phyloP scores from a whole-genome alignment of 2,888 invertebrate genomes.

The Anthoptus insignis region DNA sequence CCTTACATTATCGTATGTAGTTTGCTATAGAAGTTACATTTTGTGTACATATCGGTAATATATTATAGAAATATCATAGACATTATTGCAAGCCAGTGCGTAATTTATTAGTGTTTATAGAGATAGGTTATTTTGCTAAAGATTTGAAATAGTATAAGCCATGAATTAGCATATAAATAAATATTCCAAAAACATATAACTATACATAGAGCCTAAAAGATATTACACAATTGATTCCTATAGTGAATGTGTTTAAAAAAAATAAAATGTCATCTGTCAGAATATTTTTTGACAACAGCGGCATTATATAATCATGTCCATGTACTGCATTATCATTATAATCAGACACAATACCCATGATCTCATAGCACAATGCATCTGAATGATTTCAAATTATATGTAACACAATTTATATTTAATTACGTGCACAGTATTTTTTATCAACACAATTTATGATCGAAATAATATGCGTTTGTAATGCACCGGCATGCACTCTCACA shows the following conservation, averaged over 20 bases:
- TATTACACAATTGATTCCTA: too few species aligned
- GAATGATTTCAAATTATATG: conserved; percentile 3
- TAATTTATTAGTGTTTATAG: neutral
- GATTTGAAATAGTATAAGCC: neutral
- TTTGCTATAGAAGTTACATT: conserved; percentile 2
- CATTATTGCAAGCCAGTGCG: neutral
- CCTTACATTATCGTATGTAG: conserved; percentile 23
- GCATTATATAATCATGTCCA: neutral
- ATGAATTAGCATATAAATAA: too few species aligned
- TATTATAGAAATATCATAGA: neutral
- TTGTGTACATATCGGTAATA: neutral
- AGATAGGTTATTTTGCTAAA: neutral
- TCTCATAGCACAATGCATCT: conserved; percentile 1
- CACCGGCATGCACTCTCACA: neutral
- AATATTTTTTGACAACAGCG: neutral
- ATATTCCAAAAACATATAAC: too few species aligned
- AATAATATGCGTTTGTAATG: neutral
- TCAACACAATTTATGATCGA: neutral
- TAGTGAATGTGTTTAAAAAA: too few species aligned
- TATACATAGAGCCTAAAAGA: neutral
- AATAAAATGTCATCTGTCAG: neutral
- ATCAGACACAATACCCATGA: neutral
- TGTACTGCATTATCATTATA: neutral
- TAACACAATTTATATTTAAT: neutral
- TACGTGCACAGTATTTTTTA: conserved; percentile 2